These are phyloP conservation scores for Phalera bucephala DNA, from an alignment of 2,888 invertebrate species.

Conservation along the genomic window DNA sequence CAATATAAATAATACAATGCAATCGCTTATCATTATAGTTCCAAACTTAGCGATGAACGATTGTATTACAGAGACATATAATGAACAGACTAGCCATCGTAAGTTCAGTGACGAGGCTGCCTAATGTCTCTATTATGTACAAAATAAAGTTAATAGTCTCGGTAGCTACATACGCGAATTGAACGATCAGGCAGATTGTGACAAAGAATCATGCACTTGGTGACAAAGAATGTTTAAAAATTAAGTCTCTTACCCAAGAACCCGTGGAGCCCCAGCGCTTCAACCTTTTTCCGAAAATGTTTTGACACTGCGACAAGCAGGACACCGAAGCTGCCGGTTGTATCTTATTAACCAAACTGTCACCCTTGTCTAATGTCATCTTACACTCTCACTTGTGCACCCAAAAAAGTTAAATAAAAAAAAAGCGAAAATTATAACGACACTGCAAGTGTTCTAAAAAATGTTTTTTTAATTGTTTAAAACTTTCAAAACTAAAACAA, in stretches of 20 bases:
- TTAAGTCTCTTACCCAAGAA: slow-evolving; percentile 86
- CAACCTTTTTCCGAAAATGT: slow-evolving; percentile 86
- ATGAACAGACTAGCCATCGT: too few relatives aligned
- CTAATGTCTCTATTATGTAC: too few relatives aligned
- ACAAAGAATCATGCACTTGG: too few relatives aligned
- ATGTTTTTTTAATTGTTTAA: slow-evolving; percentile 1
- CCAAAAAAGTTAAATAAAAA: slow-evolving; percentile 5
- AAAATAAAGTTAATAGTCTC: too few relatives aligned
- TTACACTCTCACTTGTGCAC: slow-evolving; percentile 45
- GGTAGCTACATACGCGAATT: too few relatives aligned
- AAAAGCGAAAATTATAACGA: neutral
- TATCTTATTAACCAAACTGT: slow-evolving; percentile 73
- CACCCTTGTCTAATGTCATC: slow-evolving; percentile 77
- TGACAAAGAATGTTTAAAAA: too few relatives aligned
- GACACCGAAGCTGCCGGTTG: slow-evolving; percentile 78
- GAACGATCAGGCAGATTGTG: too few relatives aligned
- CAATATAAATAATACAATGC: too few relatives aligned
- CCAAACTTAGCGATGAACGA: too few relatives aligned
- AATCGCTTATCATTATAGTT: too few relatives aligned
- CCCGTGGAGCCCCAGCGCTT: slow-evolving; percentile 89
- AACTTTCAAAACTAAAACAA: slow-evolving; percentile 12
- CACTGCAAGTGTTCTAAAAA: neutral
- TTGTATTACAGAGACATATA: too few relatives aligned
- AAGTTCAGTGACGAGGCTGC: too few relatives aligned
- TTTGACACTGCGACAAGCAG: slow-evolving; percentile 83